Conservation (phyloP, 2,113 vertebrate genomes). For the Bothrops jararaca region DNA sequence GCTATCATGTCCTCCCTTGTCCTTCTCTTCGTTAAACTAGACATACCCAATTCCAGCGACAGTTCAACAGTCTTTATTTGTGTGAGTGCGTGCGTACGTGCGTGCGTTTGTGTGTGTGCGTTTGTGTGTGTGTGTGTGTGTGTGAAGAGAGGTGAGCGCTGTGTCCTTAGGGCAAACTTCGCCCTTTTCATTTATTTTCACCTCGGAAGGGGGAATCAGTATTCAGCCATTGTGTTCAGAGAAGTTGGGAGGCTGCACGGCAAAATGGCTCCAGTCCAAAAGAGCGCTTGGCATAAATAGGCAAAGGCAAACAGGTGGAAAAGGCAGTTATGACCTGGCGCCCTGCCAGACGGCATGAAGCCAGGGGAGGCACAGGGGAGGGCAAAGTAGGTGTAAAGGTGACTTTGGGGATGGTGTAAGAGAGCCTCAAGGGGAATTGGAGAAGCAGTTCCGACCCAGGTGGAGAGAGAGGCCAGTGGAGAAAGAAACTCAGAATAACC, state of each 20-base stretch:
- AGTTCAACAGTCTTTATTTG: neutral
- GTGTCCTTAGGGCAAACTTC: neutral
- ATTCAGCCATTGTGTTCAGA: neutral
- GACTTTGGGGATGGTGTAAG: neutral
- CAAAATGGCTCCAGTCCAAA: neutral
- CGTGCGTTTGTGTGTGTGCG: rapidly evolving
- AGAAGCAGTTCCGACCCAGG: neutral
- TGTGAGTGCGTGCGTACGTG: too few relatives aligned
- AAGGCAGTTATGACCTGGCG: neutral
- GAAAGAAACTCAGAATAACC: neutral
- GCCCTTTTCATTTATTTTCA: neutral
- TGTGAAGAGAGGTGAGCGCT: neutral
- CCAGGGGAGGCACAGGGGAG: too few relatives aligned
- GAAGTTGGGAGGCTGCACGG: too few relatives aligned
- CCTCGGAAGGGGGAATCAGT: neutral
- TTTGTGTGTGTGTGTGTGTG: too few relatives aligned
- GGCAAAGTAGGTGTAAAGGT: neutral
- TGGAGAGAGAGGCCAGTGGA: neutral
- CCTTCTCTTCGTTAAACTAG: too few relatives aligned
- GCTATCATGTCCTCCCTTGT: too few relatives aligned
- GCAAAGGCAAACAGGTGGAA: neutral
- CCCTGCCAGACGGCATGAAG: too few relatives aligned
- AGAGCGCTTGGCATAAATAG: too few relatives aligned
- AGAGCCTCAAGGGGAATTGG: neutral
- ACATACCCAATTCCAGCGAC: too few relatives aligned